A percentile compares a stretch with the other conserved stretches of the same genome.
These are phyloP conservation scores for Ruditapes philippinarum DNA, from an alignment of 1,140 invertebrate species.

Conservation along the genomic window DNA sequence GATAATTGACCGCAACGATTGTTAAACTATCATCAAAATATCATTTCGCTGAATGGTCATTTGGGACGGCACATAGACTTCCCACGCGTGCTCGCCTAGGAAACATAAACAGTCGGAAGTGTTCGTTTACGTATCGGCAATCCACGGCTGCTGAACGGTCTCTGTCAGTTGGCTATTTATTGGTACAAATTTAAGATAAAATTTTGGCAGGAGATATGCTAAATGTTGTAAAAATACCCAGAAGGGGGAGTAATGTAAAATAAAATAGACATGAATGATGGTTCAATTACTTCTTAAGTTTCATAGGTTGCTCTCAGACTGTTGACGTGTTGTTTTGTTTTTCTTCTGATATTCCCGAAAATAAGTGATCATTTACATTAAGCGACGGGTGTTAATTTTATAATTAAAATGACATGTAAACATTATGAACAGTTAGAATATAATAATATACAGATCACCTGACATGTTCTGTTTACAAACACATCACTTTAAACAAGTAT, in stretches of 20 bases:
- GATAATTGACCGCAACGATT: slow-evolving; percentile 49
- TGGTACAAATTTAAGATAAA: slow-evolving; percentile 40
- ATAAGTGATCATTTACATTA: too few species aligned
- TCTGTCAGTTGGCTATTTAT: slow-evolving; percentile 16
- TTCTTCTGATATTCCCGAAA: too few species aligned
- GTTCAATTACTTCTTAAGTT: background rate
- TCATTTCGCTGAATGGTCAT: slow-evolving; percentile 16
- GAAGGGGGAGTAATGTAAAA: background rate
- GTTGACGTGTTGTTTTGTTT: too few species aligned
- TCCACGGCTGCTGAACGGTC: background rate
- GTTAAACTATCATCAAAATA: slow-evolving; percentile 50
- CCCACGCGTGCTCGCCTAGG: slow-evolving; percentile 3
- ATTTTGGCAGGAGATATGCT: slow-evolving; percentile 23
- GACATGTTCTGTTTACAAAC: too few species aligned
- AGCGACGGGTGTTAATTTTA: too few species aligned
- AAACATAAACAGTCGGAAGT: background rate
- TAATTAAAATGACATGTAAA: too few species aligned
- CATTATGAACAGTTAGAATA: too few species aligned
- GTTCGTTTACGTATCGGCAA: background rate
- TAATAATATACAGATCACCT: too few species aligned
- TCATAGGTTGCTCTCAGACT: background rate
- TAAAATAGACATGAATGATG: slow-evolving; percentile 29
- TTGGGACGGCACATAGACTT: background rate
- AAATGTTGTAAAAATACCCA: slow-evolving; percentile 36
- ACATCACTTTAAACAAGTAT: too few species aligned